Percentiles rank a stretch among this genome's conserved stretches.
Evolutionary conservation across 2,888 invertebrate genomes (phyloP).

Genomic region (Dryococelus australis): DNA sequence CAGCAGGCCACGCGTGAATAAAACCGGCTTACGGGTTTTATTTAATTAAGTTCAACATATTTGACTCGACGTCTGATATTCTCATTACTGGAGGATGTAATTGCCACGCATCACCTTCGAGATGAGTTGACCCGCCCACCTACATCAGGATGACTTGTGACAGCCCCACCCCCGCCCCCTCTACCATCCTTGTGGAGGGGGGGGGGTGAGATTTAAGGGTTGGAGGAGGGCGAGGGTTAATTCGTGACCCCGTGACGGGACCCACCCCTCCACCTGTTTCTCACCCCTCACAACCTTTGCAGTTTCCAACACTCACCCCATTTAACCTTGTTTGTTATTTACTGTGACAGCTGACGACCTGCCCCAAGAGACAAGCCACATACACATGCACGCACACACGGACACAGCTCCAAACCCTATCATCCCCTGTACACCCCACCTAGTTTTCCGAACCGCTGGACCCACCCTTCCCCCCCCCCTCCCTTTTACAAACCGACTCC

Average conservation of each 20-base stretch:
- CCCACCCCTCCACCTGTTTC: not conserved
- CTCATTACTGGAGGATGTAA: not conserved
- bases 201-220: not conserved
- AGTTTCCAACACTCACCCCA: not conserved
- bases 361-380: not conserved
- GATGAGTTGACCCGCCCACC: not conserved
- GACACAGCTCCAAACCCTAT: not conserved
- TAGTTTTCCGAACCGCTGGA: not conserved
- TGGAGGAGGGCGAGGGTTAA: not conserved
- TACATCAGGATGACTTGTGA: not conserved
- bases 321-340: slow-evolving; percentile 16
- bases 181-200: too few species aligned
- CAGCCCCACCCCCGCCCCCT: not conserved
- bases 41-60: not conserved
- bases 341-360: not conserved
- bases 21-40: not conserved
- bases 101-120: not conserved
- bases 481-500: not conserved
- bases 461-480: not conserved
- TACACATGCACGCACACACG: not conserved
- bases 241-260: not conserved
- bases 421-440: not conserved
- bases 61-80: not conserved
- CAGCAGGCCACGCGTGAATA: too few species aligned
- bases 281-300: not conserved